A percentile compares a stretch with the other conserved stretches of the same genome.
Evolutionary conservation across 2,113 vertebrate species (phyloP).

Genomic region (Ursus arctos): DNA sequence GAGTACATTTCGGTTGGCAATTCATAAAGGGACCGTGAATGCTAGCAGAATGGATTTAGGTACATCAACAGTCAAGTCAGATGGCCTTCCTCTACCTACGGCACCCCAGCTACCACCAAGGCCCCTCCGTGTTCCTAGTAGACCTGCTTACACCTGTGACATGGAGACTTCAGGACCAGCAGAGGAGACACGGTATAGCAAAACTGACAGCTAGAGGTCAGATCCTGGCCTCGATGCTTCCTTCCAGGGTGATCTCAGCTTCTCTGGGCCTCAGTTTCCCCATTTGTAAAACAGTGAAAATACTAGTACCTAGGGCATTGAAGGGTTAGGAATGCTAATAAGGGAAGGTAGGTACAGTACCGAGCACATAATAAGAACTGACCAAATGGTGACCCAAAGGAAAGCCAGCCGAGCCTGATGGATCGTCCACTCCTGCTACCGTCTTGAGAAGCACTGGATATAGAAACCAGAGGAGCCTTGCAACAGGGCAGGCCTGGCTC

Average conservation of each 20-base stretch:
- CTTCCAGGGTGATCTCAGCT: background rate
- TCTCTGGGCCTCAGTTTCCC: background rate
- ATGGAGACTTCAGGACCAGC: background rate
- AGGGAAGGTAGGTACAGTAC: background rate
- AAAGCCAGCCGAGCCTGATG: background rate
- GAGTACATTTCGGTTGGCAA: slow-evolving; percentile 2
- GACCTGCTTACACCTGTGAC: background rate
- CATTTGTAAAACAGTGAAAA: background rate
- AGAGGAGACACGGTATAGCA: background rate
- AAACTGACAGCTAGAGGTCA: background rate
- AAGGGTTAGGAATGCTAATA: background rate
- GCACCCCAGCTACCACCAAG: background rate
- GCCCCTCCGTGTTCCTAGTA: accelerated
- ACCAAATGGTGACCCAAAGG: background rate
- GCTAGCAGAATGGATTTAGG: background rate
- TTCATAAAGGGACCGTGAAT: background rate
- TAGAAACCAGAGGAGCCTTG: background rate
- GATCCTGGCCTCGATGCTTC: background rate
- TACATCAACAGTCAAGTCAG: background rate
- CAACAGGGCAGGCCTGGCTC: background rate
- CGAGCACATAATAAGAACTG: background rate
- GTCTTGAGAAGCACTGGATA: background rate
- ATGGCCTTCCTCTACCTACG: background rate
- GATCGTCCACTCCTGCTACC: background rate
- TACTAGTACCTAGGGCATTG: background rate